Conservation (phyloP, 2,113 vertebrate species). For the Herpailurus yagouaroundi region DNA sequence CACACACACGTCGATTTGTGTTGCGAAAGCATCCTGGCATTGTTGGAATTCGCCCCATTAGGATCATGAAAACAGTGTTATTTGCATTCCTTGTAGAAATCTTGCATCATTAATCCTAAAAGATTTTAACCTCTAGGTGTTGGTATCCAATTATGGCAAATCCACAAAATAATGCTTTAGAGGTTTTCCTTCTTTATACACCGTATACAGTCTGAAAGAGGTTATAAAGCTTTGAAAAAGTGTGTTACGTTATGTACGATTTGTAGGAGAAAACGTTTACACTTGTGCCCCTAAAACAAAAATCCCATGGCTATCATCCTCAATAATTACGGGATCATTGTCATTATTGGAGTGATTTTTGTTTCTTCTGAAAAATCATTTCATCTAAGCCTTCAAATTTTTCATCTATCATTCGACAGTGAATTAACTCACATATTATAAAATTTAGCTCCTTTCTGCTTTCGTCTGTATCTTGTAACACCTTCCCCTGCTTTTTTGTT, state of each 20-base stretch:
- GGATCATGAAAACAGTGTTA: background rate
- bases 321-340: background rate
- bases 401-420: background rate
- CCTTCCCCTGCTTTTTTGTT: no score
- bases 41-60: background rate
- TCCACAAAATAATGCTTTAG: background rate
- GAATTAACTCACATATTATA: background rate
- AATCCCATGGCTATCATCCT: background rate
- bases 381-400: background rate
- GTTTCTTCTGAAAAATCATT: background rate
- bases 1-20: background rate
- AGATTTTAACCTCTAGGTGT: background rate
- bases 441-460: background rate
- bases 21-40: background rate
- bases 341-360: background rate
- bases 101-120: background rate
- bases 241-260: fast-evolving
- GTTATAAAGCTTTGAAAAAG: fast-evolving
- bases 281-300: background rate
- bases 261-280: background rate
- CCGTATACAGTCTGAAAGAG: background rate
- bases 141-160: background rate
- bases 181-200: background rate
- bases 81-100: background rate
- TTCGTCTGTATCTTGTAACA: background rate